These are phyloP conservation scores for Sminthurinus aureus DNA, from an alignment of 2,888 invertebrate species.

Conservation along the genomic window DNA sequence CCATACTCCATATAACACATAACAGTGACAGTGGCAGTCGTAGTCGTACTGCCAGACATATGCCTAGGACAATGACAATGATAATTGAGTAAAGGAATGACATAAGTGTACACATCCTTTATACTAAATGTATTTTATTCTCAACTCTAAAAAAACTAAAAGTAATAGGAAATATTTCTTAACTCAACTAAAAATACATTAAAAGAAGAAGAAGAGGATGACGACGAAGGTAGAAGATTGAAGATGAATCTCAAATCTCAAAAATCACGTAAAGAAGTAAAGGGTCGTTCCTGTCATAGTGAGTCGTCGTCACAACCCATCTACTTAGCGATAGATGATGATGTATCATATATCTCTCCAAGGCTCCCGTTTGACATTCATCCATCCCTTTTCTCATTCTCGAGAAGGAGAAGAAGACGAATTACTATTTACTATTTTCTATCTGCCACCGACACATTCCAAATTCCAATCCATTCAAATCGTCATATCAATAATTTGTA, in stretches of 20 bases:
- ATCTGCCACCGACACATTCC: neutral
- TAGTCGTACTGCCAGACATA: neutral
- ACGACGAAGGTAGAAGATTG: no score
- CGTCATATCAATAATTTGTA: neutral
- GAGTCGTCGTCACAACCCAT: no score
- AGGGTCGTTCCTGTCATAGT: no score
- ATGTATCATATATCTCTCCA: no score
- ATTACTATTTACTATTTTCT: neutral
- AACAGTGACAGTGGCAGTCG: no score
- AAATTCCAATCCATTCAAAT: neutral
- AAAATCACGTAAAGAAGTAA: neutral
- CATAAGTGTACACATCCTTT: neutral
- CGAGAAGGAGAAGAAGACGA: neutral
- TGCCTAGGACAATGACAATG: neutral
- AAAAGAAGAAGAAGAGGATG: neutral
- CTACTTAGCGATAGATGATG: no score
- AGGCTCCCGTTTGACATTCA: slow-evolving; percentile 15
- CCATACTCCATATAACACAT: no score
- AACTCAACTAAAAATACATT: no score
- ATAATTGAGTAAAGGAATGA: slow-evolving; percentile 3
- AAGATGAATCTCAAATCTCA: neutral
- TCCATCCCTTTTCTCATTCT: neutral
- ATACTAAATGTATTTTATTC: neutral
- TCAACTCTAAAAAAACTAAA: neutral
- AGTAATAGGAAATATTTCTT: no score